Base-by-base conservation (phyloP, 1,140 invertebrate species). In the Potamilus streckersoni region DNA sequence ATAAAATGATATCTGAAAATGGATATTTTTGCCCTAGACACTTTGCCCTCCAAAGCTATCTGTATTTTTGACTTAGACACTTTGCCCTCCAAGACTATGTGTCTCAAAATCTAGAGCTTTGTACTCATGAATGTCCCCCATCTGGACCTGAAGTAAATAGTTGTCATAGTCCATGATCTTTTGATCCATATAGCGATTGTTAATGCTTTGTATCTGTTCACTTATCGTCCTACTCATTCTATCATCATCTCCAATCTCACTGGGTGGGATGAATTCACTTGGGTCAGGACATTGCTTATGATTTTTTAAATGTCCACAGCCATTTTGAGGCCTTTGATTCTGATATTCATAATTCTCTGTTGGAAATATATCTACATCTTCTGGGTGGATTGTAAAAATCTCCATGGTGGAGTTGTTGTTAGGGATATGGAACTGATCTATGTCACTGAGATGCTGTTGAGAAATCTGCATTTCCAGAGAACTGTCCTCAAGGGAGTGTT, bases 241-340 rank as follows among this genome's bases (percentile, higher is more conserved):
- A 71, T 76, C 74, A 49, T 73, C 65, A 11, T 69, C 73, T 27
- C 65, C 74, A 64, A 76, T 17, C 56, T 76, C 74, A 60, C 71
- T 69, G 59, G 74, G 74, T 15, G 69, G 69, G n/a, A 71, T 58
- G 63, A 76, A 76, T 58, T n/a, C 69, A 23, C 23, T 55, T 27
- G 71, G 61, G 1, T 17, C 64, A 31, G 74, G 49, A 38, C 16
- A 20, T 14, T 12, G 8, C 14, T 64, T 19, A 31, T 1, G 23
- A 49, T 13, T 57, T 16, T 27, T 5, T 38, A 31, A 3, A n/a
- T 72, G 8, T 57, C n/a, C 12, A 38, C 61, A n/a, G 23, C 38
- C 8, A 23, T 14, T 27, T 62, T 63, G 58, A 1, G 20, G 64
- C 38, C 59, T 67, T 60, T 56, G n/a, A 19, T 49, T 56, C 23